phyloP scores from a whole-genome alignment of 2,888 invertebrate species.

The Rhabditoides inermis region DNA sequence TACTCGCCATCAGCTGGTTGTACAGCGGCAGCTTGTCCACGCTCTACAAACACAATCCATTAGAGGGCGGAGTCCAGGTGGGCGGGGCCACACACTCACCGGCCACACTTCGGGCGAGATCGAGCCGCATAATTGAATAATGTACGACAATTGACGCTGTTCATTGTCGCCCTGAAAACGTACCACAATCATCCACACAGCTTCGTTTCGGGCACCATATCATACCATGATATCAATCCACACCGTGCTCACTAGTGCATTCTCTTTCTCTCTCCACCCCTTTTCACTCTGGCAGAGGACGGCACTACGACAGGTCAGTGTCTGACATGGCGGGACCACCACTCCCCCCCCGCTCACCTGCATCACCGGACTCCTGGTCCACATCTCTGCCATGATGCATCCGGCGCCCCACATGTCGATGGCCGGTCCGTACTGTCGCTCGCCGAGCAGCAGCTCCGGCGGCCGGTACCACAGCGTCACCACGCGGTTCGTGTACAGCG shows the following conservation, averaged over 20 bases:
- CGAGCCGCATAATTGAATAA: slow-evolving; percentile 89
- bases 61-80: no score
- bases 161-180: slow-evolving; percentile 74
- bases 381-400: slow-evolving; percentile 99
- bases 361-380: slow-evolving; percentile 70
- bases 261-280: no score
- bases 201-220: not conserved
- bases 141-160: slow-evolving; percentile 85
- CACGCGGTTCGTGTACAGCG: slow-evolving; percentile 83
- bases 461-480: slow-evolving; percentile 88
- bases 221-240: not conserved
- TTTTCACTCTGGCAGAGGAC: no score
- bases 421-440: slow-evolving; percentile 84
- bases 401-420: slow-evolving; percentile 88
- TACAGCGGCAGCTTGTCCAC: slow-evolving; percentile 27
- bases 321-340: no score
- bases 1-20: slow-evolving; percentile 9
- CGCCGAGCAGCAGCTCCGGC: slow-evolving; percentile 52
- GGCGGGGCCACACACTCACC: not conserved
- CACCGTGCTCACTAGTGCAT: not conserved
- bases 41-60: not conserved
- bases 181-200: not conserved
- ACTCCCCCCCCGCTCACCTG: slow-evolving; percentile 46
- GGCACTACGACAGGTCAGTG: no score
- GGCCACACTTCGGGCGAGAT: slow-evolving; percentile 82